Evolutionary conservation across 2,797 vertebrate genomes (phyloP).

Genomic region (Clarias fuscus): DNA sequence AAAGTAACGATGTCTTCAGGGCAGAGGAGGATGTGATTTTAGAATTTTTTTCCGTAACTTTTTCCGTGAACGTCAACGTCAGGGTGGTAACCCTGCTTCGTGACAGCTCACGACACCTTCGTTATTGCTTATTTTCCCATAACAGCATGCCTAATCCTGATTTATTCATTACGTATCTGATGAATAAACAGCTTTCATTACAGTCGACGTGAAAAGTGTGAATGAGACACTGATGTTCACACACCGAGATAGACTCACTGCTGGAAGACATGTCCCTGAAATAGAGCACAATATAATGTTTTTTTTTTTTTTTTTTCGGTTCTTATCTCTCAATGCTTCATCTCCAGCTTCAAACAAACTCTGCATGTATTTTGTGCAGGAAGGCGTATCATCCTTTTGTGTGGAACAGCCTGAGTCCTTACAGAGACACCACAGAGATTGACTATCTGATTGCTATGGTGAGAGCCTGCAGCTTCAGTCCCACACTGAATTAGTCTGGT

Average conservation of each 20-base stretch:
- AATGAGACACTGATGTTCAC: not conserved
- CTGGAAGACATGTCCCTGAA: not conserved
- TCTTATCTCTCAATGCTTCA: constrained; percentile 28
- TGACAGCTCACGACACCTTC: too few relatives aligned
- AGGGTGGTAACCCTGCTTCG: not conserved
- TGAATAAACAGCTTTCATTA: not conserved
- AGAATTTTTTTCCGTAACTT: not conserved
- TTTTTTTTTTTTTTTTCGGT: constrained; percentile 25
- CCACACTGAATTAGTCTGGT: constrained; percentile 15
- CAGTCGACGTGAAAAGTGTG: not conserved
- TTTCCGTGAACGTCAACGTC: not conserved
- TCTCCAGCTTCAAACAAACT: constrained; percentile 38
- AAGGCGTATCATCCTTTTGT: constrained; percentile 57
- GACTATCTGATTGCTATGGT: constrained; percentile 54
- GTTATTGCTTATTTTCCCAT: not conserved
- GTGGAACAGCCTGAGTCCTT: constrained; percentile 56
- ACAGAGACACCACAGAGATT: constrained; percentile 54
- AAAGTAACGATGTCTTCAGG: not conserved
- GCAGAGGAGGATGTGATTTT: not conserved
- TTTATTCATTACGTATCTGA: not conserved
- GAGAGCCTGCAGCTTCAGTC: constrained; percentile 32
- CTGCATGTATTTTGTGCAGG: constrained; percentile 51
- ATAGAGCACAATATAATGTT: not conserved
- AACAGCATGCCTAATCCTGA: not conserved
- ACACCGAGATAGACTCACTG: not conserved